Percentiles rank a stretch among this genome's conserved stretches.
Conservation (phyloP, 2,113 vertebrate species). For the Myotis yumanensis region DNA sequence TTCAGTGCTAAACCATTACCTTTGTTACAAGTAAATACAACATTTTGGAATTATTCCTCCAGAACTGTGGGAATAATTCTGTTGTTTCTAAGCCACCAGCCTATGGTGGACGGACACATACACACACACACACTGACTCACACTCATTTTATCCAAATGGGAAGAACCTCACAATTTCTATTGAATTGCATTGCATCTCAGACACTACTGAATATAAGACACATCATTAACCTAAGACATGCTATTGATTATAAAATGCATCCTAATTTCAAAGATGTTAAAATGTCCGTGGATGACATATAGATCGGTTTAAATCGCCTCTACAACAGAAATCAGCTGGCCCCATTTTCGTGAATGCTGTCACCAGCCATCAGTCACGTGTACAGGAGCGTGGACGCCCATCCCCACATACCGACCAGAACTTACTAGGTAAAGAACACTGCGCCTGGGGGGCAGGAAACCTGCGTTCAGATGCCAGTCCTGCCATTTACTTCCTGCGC, state of each 20-base stretch:
- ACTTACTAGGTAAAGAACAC: not conserved
- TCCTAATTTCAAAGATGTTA: not conserved
- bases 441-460: not conserved
- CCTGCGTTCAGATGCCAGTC: not conserved
- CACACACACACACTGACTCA: not conserved
- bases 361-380: not conserved
- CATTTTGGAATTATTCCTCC: too few relatives aligned
- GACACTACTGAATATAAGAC: not conserved
- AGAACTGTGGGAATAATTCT: too few relatives aligned
- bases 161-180: not conserved
- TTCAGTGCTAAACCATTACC: not conserved
- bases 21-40: not conserved
- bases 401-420: too few relatives aligned
- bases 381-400: not conserved
- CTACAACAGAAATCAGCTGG: not conserved
- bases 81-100: too few relatives aligned
- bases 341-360: not conserved
- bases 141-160: not conserved
- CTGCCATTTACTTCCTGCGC: not conserved
- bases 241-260: not conserved
- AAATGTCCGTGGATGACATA: not conserved
- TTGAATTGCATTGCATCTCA: not conserved
- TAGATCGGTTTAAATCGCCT: not conserved
- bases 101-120: too few relatives aligned
- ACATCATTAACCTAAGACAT: not conserved